A percentile compares a stretch with the other conserved stretches of the same genome.
These are phyloP conservation scores for Acrobasis repandana DNA, from an alignment of 2,888 invertebrate species.

Conservation along the genomic window DNA sequence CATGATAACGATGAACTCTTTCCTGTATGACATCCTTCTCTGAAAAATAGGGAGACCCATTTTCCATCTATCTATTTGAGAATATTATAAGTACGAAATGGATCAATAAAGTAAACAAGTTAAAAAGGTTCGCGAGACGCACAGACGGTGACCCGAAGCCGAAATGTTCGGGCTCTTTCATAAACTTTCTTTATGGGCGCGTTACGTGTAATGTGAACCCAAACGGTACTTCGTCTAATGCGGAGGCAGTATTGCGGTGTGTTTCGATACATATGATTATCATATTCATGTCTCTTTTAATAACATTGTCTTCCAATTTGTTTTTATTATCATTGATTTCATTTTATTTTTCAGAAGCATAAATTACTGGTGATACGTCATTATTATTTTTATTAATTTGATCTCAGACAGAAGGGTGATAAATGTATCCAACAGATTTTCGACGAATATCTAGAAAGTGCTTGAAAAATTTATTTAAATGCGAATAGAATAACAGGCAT, in stretches of 20 bases:
- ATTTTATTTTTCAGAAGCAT: background rate
- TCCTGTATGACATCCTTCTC: too few relatives aligned
- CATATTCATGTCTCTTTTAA: conserved; percentile 22
- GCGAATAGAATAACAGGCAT: background rate
- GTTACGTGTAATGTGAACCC: conserved; percentile 48
- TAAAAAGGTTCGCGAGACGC: conserved; percentile 12
- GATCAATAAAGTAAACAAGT: conserved; percentile 9
- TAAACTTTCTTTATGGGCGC: conserved; percentile 54
- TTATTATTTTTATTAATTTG: too few relatives aligned
- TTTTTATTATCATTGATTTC: background rate
- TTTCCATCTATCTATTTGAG: too few relatives aligned
- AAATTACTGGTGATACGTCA: too few relatives aligned
- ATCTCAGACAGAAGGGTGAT: too few relatives aligned
- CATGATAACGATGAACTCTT: too few relatives aligned
- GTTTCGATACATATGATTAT: conserved; percentile 27
- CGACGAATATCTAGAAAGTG: background rate
- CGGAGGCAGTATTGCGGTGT: conserved; percentile 12
- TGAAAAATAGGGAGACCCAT: too few relatives aligned
- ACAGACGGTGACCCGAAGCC: conserved; percentile 37
- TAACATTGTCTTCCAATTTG: conserved; percentile 26
- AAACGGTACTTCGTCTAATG: conserved; percentile 44
- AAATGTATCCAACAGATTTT: too few relatives aligned
- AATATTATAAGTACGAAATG: background rate
- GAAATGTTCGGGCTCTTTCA: conserved; percentile 38
- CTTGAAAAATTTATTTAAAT: background rate